phyloP scores from a whole-genome alignment of 2,888 invertebrate species.

The Tiliacea aurago region DNA sequence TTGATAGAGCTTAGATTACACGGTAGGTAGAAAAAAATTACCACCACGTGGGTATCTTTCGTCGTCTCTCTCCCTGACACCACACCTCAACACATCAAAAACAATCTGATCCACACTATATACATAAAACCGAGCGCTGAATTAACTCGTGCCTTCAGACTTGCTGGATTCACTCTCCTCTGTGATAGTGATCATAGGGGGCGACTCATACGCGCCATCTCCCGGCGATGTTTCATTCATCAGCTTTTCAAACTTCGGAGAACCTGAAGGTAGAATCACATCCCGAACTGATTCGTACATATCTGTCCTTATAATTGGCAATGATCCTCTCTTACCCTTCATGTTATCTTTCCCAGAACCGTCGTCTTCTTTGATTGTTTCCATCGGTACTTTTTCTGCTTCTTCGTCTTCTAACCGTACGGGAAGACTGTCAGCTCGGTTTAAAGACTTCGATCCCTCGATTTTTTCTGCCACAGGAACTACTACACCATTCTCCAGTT shows the following conservation, averaged over 20 bases:
- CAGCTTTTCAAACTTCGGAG: slow-evolving; percentile 91
- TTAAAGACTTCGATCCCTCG: slow-evolving; percentile 86
- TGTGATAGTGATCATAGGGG: slow-evolving; percentile 88
- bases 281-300: slow-evolving; percentile 91
- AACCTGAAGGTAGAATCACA: slow-evolving; percentile 86
- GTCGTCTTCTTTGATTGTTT: slow-evolving; percentile 84
- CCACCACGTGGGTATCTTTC: background rate
- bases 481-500: slow-evolving; percentile 84
- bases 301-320: slow-evolving; percentile 87
- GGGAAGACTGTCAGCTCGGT: slow-evolving; percentile 90
- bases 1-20: background rate
- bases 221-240: slow-evolving; percentile 88
- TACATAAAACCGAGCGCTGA: slow-evolving; percentile 70
- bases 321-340: slow-evolving; percentile 84
- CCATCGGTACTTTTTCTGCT: slow-evolving; percentile 75
- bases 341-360: slow-evolving; percentile 76
- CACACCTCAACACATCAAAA: slow-evolving; percentile 46
- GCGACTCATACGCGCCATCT: slow-evolving; percentile 78
- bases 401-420: slow-evolving; percentile 88
- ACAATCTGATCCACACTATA: slow-evolving; percentile 62
- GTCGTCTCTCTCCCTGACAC: slow-evolving; percentile 27
- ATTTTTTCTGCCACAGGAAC: slow-evolving; percentile 79
- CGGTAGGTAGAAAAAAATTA: background rate
- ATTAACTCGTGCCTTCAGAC: slow-evolving; percentile 86
- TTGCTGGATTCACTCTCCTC: slow-evolving; percentile 86